A percentile compares a stretch with the other conserved stretches of the same genome.
These are phyloP conservation scores for Cylindroiulus punctatus DNA, from an alignment of 2,888 invertebrate genomes.

Conservation along the genomic window DNA sequence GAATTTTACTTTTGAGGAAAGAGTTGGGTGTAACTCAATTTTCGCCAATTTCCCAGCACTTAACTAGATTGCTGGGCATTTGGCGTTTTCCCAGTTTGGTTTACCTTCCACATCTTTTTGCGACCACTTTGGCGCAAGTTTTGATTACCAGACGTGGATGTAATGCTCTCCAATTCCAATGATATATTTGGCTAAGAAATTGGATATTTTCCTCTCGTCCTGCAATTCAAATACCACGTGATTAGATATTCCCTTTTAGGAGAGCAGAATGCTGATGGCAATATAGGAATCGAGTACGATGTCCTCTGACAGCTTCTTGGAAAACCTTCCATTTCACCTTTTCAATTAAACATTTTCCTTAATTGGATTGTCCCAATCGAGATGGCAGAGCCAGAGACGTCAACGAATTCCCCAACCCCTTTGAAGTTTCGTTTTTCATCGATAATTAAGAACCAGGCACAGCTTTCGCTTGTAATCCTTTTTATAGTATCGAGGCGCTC, in stretches of 20 bases:
- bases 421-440: background rate
- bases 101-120: background rate
- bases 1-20: background rate
- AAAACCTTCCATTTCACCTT: background rate
- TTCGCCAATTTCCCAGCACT: background rate
- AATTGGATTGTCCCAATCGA: slow-evolving; percentile 7
- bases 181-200: slow-evolving; percentile 27
- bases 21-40: background rate
- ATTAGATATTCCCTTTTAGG: background rate
- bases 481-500: background rate
- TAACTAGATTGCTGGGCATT: background rate
- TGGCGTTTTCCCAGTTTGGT: background rate
- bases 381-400: background rate
- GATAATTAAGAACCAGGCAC: background rate
- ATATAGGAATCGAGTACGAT: background rate
- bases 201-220: background rate
- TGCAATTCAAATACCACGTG: background rate
- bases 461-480: background rate
- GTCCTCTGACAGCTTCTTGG: background rate
- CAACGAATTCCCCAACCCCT: background rate
- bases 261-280: background rate
- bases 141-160: background rate
- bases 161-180: background rate
- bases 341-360: background rate
- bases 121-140: background rate